Evolutionary conservation across 2,888 invertebrate genomes (phyloP), one percentile per base, ranked within the genome.

Genomic region (Tetranychus truncatus): DNA sequence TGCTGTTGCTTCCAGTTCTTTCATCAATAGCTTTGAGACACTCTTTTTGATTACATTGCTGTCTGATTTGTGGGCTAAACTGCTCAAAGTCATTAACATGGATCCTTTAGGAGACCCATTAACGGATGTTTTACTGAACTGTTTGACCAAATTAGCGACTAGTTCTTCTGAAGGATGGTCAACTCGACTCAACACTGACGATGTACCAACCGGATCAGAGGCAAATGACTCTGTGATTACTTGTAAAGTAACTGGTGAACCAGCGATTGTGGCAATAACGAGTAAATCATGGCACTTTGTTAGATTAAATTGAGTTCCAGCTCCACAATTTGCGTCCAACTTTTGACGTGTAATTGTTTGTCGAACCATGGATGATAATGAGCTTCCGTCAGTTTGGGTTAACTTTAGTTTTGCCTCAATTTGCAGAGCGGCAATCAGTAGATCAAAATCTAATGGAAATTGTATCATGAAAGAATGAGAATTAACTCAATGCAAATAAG

Each of bases 241-340:
- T 44, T 72, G 44, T 1, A 44, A 3, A 6, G 72, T 15, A 18
- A 6, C 72, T 0, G 11, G 44, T n/a, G 8, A 24, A 15, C 45
- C 45, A 20, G 69, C 69, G 55, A 72, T 76, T n/a, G 73, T 20
- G 1, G 67, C 15, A 21, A 74, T 46, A 8, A 71, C 24, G 3
- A 76, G 9, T 11, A 76, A 69, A 21, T 74, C 74, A 21, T 71
- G 69, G 18, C 74, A 76, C 34, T 71, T 45, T 4, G 72, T 18
- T 6, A 72, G 7, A 18, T 44, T 72, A 9, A 45, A 72, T 6
- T 72, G 11, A 44, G 15, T 8, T 72, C 45, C 72, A 46, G 7
- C 18, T 24, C 75, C 74, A 66, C 75, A 72, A 15, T 24, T 20
- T n/a, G 20, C 34, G 44, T 45, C 45, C 11, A 72, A 11, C 11